Evolutionary conservation across 2,797 vertebrate genomes (phyloP), one percentile per base, ranked within the genome.

Genomic region (Sphaeramia orbicularis): DNA sequence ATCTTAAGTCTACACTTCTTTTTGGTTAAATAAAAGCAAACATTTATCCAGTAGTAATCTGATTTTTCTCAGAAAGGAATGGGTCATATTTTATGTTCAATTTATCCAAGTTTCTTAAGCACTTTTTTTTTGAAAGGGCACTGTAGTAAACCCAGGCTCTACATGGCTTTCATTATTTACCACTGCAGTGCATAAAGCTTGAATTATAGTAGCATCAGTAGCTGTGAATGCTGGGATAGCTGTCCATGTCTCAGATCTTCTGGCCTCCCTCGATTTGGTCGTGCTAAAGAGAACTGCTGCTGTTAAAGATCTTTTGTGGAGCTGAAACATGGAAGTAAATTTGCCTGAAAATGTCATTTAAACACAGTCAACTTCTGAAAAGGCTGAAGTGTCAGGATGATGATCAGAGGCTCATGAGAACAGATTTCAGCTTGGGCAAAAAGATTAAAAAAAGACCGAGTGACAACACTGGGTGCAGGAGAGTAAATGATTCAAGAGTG

Each of bases 281-380:
- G 48, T 53, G 62, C 78, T 75, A 66, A 35, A 57, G 37, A 41
- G 37, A 41, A 48, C 15, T 18, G 12, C 2, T 0, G 54, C 18
- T 50, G 65, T 58, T 72, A 44, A 48, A 43, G 47, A 27, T 37
- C 48, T 37, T 48, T 42, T 11, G 42, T 42, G 73, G 49, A 76
- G 58, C 62, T 78, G 73, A 73, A 74, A 78, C 50, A 53, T 80
- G 62, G 68, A 75, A 70, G 74, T 72, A 74, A 71, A 76, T 80
- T 84, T 75, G 27, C 41, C 56, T 24, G 8, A 1, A 41, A 61
- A 11, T 66, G 10, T n/a, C 3, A 2, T 49, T n/a, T 2, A 42
- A 54, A n/a, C 10, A 18, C n/a, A 19, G 24, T 42, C n/a, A 7
- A 12, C 32, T 41, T 38, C 40, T 19, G 24, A 9, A 4, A 51